A percentile compares a stretch with the other conserved stretches of the same genome.
Conservation (phyloP, 2,888 invertebrate species). For the Busseola fusca region DNA sequence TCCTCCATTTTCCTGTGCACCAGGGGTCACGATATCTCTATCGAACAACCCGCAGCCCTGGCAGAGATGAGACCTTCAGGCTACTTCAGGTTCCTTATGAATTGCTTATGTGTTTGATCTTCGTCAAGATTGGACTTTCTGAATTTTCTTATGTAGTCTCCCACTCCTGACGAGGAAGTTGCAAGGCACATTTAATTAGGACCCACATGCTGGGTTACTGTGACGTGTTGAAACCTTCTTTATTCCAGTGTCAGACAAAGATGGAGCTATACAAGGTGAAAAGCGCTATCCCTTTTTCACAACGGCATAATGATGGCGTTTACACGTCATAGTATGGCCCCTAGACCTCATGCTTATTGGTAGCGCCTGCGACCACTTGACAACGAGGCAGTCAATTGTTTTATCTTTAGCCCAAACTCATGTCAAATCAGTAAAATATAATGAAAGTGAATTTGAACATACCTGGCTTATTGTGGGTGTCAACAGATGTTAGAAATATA, state of each 20-base stretch:
- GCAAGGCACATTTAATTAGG: conserved; percentile 51
- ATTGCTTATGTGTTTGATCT: not conserved
- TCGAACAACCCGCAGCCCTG: too few species aligned
- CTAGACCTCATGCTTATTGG: not conserved
- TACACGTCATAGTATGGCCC: too few species aligned
- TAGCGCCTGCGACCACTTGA: not conserved
- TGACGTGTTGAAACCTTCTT: too few species aligned
- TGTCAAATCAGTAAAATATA: not conserved
- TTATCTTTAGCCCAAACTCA: not conserved
- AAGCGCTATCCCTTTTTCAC: too few species aligned
- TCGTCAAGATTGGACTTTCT: conserved; percentile 10
- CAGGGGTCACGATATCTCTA: too few species aligned
- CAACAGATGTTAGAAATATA: too few species aligned
- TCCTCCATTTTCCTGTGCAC: too few species aligned
- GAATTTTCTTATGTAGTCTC: not conserved
- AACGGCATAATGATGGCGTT: too few species aligned
- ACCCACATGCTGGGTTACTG: too few species aligned
- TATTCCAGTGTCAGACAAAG: too few species aligned
- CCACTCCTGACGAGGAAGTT: conserved; percentile 41
- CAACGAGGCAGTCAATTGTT: not conserved
- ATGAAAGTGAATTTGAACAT: not conserved
- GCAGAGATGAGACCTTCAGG: too few species aligned
- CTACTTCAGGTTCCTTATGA: not conserved
- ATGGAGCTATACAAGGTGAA: too few species aligned
- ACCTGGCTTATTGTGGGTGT: not conserved